Percentiles rank a stretch among this genome's conserved stretches.
These are phyloP conservation scores for Fulmarus glacialis DNA, from an alignment of 2,113 vertebrate species.

Conservation along the genomic window DNA sequence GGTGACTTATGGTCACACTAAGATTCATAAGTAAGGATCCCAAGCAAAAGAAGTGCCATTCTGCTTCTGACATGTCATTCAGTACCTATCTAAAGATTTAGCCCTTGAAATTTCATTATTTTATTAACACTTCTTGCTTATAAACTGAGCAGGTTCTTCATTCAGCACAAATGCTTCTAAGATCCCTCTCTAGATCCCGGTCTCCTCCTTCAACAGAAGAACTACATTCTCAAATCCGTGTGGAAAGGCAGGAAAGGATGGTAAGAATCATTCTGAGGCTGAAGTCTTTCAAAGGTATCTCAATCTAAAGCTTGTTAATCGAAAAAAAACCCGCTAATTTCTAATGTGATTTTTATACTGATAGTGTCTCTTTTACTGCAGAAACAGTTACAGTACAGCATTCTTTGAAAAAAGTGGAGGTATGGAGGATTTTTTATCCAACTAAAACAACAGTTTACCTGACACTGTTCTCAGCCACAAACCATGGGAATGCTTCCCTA, in stretches of 20 bases:
- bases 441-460: constrained; percentile 21
- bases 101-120: neutral
- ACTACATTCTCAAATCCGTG: neutral
- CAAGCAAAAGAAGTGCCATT: neutral
- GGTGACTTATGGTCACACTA: fast-evolving
- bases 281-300: neutral
- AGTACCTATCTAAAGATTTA: neutral
- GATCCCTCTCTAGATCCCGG: neutral
- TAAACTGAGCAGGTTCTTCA: neutral
- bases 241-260: neutral
- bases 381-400: neutral
- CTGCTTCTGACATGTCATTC: neutral
- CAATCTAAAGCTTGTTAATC: neutral
- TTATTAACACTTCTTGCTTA: neutral
- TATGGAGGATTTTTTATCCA: neutral
- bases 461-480: neutral
- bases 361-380: neutral
- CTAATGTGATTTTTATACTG: neutral
- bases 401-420: neutral
- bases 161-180: neutral
- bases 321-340: neutral
- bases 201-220: neutral
- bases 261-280: neutral
- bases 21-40: neutral
- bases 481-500: constrained; percentile 8